A percentile compares a stretch with the other conserved stretches of the same genome.
phyloP scores from a whole-genome alignment of 2,797 vertebrate species.

The Leontopithecus rosalia region DNA sequence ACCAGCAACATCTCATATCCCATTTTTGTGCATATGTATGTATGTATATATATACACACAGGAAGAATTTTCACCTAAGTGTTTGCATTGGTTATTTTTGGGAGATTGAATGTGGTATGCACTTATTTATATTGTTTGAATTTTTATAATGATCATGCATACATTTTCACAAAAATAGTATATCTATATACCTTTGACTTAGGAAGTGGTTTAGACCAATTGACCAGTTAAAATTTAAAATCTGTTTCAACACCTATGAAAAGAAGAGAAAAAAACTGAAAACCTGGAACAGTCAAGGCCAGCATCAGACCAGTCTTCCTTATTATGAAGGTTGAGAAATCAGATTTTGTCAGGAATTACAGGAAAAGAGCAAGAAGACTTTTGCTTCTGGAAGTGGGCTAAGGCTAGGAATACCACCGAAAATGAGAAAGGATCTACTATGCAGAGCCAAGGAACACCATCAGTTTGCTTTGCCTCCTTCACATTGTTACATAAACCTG shows the following conservation, averaged over 20 bases:
- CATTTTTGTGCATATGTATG: not conserved
- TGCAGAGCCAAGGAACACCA: not conserved
- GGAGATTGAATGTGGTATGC: not conserved
- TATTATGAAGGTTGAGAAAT: not conserved
- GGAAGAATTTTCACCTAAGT: not conserved
- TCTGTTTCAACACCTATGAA: not conserved
- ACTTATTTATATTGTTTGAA: slow-evolving; percentile 11
- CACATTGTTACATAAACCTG: not conserved
- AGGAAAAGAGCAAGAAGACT: not conserved
- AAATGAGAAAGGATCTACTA: not conserved
- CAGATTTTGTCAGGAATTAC: not conserved
- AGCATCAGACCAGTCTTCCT: not conserved
- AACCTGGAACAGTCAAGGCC: not conserved
- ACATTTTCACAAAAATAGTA: slow-evolving; percentile 38
- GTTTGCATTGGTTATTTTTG: not conserved
- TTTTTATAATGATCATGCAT: not conserved
- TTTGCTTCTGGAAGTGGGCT: not conserved
- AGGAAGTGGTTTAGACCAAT: not conserved
- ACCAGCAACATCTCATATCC: not conserved
- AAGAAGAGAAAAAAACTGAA: not conserved
- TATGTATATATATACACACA: not conserved
- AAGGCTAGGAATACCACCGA: not conserved
- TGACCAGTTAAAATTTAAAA: slow-evolving; percentile 3
- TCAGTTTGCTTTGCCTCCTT: not conserved
- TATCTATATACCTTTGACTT: not conserved